These are phyloP conservation scores for Heteronetta atricapilla DNA, from an alignment of 2,113 vertebrate species.

Conservation along the genomic window DNA sequence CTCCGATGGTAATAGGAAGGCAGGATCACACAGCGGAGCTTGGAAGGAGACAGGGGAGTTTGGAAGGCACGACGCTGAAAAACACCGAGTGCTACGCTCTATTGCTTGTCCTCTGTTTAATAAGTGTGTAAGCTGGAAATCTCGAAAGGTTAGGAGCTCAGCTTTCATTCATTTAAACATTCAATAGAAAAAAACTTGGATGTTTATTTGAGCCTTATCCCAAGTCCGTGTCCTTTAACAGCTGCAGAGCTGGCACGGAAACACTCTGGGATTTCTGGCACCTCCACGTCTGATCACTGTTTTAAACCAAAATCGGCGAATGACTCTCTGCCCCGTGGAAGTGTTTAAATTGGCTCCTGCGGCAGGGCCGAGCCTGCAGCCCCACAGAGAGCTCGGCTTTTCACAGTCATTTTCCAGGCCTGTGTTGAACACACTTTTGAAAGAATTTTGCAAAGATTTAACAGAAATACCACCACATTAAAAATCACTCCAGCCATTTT, in stretches of 20 bases:
- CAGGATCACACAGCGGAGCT: not conserved
- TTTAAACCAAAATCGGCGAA: slow-evolving; percentile 3
- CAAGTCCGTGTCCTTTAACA: slow-evolving; percentile 37
- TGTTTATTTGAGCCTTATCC: slow-evolving; percentile 51
- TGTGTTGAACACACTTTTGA: not conserved
- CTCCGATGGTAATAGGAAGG: not conserved
- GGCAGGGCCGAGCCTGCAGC: not conserved
- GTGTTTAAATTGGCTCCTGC: slow-evolving; percentile 20
- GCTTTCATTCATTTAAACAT: slow-evolving; percentile 55
- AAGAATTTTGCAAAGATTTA: not conserved
- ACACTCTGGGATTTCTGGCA: slow-evolving; percentile 44
- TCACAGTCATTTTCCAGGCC: not conserved
- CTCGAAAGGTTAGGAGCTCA: slow-evolving; percentile 13
- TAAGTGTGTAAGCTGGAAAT: not conserved
- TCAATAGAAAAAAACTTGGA: not conserved
- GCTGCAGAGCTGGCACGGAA: slow-evolving; percentile 51
- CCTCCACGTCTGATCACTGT: slow-evolving; percentile 25
- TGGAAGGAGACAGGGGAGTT: slow-evolving; percentile 10
- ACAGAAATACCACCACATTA: not conserved
- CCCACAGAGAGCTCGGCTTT: not conserved
- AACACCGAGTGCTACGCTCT: not conserved
- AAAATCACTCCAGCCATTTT: not conserved
- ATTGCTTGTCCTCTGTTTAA: slow-evolving; percentile 10
- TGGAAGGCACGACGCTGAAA: not conserved
- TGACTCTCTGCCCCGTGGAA: not conserved